Percentiles rank a stretch among this genome's conserved stretches.
phyloP scores from a whole-genome alignment of 2,888 invertebrate genomes.

The Himalopsyche kuldschensis region DNA sequence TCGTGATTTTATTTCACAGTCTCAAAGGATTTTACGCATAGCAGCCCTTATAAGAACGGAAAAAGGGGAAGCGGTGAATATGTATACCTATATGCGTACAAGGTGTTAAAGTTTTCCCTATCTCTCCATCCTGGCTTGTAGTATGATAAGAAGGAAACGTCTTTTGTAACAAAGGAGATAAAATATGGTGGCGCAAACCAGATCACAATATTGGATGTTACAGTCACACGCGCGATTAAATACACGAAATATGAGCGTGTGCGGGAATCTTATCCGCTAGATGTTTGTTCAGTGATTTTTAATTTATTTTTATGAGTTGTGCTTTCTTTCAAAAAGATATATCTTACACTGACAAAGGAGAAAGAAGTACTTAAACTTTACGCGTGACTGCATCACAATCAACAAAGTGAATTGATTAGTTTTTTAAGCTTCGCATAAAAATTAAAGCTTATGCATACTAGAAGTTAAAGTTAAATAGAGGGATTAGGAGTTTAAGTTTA shows the following conservation, averaged over 20 bases:
- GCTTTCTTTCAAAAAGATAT: background rate
- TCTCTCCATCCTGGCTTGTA: background rate
- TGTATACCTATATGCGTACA: background rate
- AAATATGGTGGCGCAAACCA: background rate
- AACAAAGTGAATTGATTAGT: too few species aligned
- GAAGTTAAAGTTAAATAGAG: too few species aligned
- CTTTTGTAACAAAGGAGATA: conserved; percentile 12
- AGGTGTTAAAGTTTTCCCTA: background rate
- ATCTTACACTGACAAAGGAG: background rate
- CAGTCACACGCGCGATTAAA: conserved; percentile 16
- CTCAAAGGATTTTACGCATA: background rate
- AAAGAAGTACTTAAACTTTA: too few species aligned
- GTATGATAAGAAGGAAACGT: conserved; percentile 6
- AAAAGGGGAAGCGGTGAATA: background rate
- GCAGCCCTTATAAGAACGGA: background rate
- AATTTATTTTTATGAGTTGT: background rate
- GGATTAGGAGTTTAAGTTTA: too few species aligned
- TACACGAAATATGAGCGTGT: conserved; percentile 7
- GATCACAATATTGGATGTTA: conserved; percentile 19
- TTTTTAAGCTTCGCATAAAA: too few species aligned
- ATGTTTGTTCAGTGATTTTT: background rate
- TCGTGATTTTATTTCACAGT: background rate
- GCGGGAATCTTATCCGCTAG: background rate
- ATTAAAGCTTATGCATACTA: too few species aligned
- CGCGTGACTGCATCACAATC: too few species aligned